Conservation (phyloP, 2,888 invertebrate species). For the Agrochola macilenta region DNA sequence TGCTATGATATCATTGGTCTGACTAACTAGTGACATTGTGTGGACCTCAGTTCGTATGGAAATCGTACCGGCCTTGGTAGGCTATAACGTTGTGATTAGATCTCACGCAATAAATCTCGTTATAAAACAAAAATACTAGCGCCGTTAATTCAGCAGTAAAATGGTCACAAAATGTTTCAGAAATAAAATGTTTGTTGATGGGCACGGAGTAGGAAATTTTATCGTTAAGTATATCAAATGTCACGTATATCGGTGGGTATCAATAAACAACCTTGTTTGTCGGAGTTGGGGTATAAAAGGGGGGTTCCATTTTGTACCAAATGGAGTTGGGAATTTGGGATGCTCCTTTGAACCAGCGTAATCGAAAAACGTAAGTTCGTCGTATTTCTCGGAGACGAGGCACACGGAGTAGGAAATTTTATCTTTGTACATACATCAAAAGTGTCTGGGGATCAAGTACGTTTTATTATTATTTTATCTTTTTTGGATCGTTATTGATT, state of each 20-base stretch:
- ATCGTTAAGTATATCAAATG: constrained; percentile 56
- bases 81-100: constrained; percentile 63
- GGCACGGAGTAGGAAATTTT: constrained; percentile 45
- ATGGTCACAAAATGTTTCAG: constrained; percentile 55
- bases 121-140: constrained; percentile 62
- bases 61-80: constrained; percentile 72
- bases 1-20: constrained; percentile 70
- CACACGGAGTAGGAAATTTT: not conserved
- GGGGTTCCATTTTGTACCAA: constrained; percentile 47
- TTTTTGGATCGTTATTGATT: too few species aligned
- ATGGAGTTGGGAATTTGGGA: constrained; percentile 61
- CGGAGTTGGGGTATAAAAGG: constrained; percentile 51
- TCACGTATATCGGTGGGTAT: constrained; percentile 53
- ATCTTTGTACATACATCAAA: too few species aligned
- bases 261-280: constrained; percentile 59
- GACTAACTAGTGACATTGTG: constrained; percentile 69
- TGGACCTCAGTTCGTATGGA: constrained; percentile 71
- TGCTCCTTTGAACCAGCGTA: constrained; percentile 47
- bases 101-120: constrained; percentile 66
- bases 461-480: too few species aligned
- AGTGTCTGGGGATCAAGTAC: too few species aligned
- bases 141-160: constrained; percentile 60
- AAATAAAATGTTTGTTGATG: constrained; percentile 56
- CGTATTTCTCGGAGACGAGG: not conserved
- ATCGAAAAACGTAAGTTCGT: constrained; percentile 37